Base-by-base conservation (phyloP, 92 coral and sea anemone species). In the Parazoanthus darwini region DNA sequence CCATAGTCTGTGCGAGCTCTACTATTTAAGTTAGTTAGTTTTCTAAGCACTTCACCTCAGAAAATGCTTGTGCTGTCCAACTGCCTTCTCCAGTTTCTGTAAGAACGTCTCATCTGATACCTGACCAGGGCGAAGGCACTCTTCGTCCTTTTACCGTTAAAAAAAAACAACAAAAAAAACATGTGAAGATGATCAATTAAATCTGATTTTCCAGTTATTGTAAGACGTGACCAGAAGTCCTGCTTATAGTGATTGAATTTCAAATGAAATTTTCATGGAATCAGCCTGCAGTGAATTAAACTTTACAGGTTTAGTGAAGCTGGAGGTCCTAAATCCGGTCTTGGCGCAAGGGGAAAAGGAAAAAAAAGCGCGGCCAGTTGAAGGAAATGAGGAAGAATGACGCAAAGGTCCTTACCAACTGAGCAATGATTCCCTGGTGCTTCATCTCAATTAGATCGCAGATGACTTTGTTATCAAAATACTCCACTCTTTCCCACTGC, bases 401-500 rank as follows among this genome's bases (percentile, higher is more conserved):
- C 2, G 35, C 11, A 35, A 37, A 8, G 4, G 8, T 56, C 26
- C 94, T 89, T 88, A 97, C 98, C 96, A 97, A 87, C 54, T 92
- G 90, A 38, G 99, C 94, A 65, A 97, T 92, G 74, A 97, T 92
- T 22, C 99, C 99, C 82, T 89, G 95, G 66, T 95, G 97, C 51
- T 92, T 95, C 89, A 93, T 93, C 85, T 97, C 99, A 80, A 97
- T 97, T 65, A 97, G 91, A 79, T 97, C 99, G 89, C 99, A 97
- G 81, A 97, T 97, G 33, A 97, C 89, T 91, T 97, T 97, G 91
- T 97, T 97, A 91, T 97, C 98, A 82, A 97, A 97, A 91, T 94
- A 97, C 59, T 97, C 98, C 80, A 97, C 98, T 76, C 93, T 91
- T 77, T 97, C 99, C 99, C 99, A 97, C 99, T 97, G 85, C 66